Evolutionary conservation across 2,888 invertebrate genomes (phyloP).

Genomic region (Limnephilus auricula): DNA sequence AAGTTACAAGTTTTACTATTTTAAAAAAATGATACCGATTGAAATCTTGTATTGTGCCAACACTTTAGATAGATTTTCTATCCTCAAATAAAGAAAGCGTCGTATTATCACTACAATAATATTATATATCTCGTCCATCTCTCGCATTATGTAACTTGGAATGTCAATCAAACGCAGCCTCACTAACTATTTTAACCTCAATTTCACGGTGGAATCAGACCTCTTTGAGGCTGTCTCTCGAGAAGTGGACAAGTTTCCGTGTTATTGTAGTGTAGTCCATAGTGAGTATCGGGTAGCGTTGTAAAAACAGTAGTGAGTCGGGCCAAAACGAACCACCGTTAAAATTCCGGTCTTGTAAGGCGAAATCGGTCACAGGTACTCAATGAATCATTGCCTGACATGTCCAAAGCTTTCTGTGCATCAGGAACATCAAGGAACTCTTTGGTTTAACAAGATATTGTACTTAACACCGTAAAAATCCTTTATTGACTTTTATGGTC

Average conservation of each 20-base stretch:
- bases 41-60: background rate
- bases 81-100: too few species aligned
- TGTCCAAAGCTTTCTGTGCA: background rate
- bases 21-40: background rate
- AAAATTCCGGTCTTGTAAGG: constrained; percentile 43
- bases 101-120: background rate
- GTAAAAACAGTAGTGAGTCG: constrained; percentile 24
- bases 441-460: background rate
- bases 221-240: background rate
- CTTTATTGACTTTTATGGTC: too few species aligned
- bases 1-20: too few species aligned
- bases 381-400: constrained; percentile 35
- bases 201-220: background rate
- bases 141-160: background rate
- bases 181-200: background rate
- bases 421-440: background rate
- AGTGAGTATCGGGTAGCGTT: background rate
- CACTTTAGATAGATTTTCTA: background rate
- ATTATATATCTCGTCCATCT: background rate
- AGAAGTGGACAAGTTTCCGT: background rate
- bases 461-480: background rate
- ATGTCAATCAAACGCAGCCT: background rate
- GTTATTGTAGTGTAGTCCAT: background rate
- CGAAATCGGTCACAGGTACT: constrained; percentile 42
- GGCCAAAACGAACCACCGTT: constrained; percentile 41